phyloP scores from a whole-genome alignment of 1,140 invertebrate species.

The Vanessa tameamea region DNA sequence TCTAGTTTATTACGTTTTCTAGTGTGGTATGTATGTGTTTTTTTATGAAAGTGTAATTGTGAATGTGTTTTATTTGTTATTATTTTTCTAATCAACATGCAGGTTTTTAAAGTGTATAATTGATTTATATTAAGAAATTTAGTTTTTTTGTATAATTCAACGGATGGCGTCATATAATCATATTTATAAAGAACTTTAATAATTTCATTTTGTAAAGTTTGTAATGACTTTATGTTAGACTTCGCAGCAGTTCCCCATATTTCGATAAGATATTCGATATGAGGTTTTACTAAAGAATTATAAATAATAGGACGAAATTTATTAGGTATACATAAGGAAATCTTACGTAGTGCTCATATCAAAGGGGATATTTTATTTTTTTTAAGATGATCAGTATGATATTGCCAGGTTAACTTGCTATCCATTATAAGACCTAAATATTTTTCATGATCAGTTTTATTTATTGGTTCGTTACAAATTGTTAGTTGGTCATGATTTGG shows the following conservation, averaged over 20 bases:
- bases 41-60: conserved; percentile 14
- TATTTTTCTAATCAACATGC: no score
- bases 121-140: conserved; percentile 10
- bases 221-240: no score
- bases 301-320: conserved; percentile 6
- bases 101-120: conserved; percentile 6
- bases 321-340: neutral
- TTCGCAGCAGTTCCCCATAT: neutral
- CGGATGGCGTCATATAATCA: no score
- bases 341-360: neutral
- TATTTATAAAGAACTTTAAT: no score
- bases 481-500: neutral
- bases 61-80: conserved; percentile 7
- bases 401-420: neutral
- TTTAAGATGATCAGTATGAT: conserved; percentile 2
- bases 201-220: no score
- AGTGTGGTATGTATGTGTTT: conserved; percentile 11
- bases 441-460: conserved; percentile 7
- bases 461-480: conserved; percentile 3
- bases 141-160: neutral
- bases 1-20: no score
- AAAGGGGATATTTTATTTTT: neutral
- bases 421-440: conserved; percentile 5
- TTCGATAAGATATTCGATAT: conserved; percentile 4
- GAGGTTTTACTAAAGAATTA: neutral